Conservation (phyloP, 2,888 invertebrate genomes). For the Periphyllus acericola region DNA sequence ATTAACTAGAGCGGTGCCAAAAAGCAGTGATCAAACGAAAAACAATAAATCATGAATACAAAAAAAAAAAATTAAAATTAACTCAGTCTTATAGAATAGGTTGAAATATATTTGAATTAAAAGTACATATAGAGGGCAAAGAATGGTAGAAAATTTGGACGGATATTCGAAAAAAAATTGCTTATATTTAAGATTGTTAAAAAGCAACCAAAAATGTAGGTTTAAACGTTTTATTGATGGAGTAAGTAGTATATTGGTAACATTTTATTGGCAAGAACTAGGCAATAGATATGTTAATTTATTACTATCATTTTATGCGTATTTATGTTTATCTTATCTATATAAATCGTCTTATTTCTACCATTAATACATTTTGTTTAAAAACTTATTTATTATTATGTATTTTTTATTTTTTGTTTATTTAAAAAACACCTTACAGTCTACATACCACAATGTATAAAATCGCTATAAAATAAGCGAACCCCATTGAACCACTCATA, state of each 20-base stretch:
- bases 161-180: conserved; percentile 54
- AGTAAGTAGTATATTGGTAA: conserved; percentile 55
- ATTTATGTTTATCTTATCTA: conserved; percentile 48
- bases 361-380: conserved; percentile 44
- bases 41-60: conserved; percentile 48
- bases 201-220: conserved; percentile 52
- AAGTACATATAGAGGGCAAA: conserved; percentile 54
- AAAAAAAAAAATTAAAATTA: conserved; percentile 56
- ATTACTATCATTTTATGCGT: conserved; percentile 52
- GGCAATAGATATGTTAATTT: conserved; percentile 61
- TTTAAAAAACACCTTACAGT: conserved; percentile 39
- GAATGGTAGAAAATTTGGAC: conserved; percentile 61
- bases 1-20: conserved; percentile 45
- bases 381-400: conserved; percentile 24
- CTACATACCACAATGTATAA: conserved; percentile 61
- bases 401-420: conserved; percentile 41
- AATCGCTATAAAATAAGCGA: conserved; percentile 53
- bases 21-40: conserved; percentile 42
- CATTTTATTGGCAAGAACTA: conserved; percentile 60
- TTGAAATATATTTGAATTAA: conserved; percentile 59
- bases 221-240: conserved; percentile 40
- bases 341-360: conserved; percentile 56
- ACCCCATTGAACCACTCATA: conserved; percentile 52
- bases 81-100: conserved; percentile 62
- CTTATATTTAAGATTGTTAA: conserved; percentile 57